These are phyloP conservation scores for Dromius quadrimaculatus DNA, from an alignment of 2,888 invertebrate genomes.

Conservation along the genomic window DNA sequence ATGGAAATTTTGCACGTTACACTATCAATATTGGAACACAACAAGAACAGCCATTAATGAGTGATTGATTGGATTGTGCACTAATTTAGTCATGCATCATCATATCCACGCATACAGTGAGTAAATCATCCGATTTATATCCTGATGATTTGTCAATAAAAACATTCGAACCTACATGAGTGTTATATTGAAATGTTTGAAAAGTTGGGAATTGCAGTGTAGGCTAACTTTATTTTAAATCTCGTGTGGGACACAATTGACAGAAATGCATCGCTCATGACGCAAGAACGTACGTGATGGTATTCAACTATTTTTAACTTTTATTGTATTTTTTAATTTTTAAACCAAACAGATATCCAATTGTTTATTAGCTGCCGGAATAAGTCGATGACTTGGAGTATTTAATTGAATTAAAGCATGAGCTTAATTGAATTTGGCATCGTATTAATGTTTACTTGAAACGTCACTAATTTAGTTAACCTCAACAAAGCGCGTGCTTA, in stretches of 20 bases:
- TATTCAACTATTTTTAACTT: constrained; percentile 35
- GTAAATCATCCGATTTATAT: constrained; percentile 9
- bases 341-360: not conserved
- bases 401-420: too few species aligned
- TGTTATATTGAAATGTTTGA: constrained; percentile 12
- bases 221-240: constrained; percentile 1
- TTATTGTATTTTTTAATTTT: constrained; percentile 32
- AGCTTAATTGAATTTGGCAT: too few species aligned
- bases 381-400: not conserved
- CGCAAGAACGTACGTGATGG: constrained; percentile 23
- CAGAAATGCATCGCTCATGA: constrained; percentile 26
- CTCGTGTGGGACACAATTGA: constrained; percentile 34
- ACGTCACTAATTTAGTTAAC: too few species aligned
- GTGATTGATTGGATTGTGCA: too few species aligned
- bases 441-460: too few species aligned
- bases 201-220: constrained; percentile 11
- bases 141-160: constrained; percentile 11
- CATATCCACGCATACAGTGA: too few species aligned
- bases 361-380: not conserved
- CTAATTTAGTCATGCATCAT: too few species aligned
- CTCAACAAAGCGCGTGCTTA: too few species aligned
- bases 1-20: too few species aligned
- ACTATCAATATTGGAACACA: too few species aligned
- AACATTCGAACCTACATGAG: too few species aligned
- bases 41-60: too few species aligned